A percentile compares a stretch with the other conserved stretches of the same genome.
Conservation (phyloP, 2,888 invertebrate species). For the Agapostemon virescens region DNA sequence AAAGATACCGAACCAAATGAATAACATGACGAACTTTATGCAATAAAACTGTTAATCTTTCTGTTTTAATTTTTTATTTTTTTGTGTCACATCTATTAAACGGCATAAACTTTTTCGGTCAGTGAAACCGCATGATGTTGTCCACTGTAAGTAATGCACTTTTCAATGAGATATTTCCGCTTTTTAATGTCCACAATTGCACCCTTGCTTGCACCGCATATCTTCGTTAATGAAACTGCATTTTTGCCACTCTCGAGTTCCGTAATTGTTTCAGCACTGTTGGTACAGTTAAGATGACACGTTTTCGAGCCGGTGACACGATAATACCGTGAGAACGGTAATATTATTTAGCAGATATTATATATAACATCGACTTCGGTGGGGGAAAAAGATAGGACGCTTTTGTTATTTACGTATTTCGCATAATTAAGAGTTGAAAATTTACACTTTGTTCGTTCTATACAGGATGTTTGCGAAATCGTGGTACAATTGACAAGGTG, state of each 20-base stretch:
- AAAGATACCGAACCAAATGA: no score
- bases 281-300: not conserved
- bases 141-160: not conserved
- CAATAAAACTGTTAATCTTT: not conserved
- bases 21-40: no score
- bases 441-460: not conserved
- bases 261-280: not conserved
- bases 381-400: not conserved
- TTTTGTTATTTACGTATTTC: not conserved
- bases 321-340: not conserved
- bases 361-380: not conserved
- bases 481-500: no score
- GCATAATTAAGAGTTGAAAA: not conserved
- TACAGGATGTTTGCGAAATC: no score
- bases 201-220: not conserved
- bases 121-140: not conserved
- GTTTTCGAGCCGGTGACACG: not conserved
- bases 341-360: not conserved
- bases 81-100: not conserved
- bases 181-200: slow-evolving; percentile 5
- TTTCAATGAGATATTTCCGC: slow-evolving; percentile 3
- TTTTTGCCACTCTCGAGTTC: not conserved
- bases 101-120: not conserved
- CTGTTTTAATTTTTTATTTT: not conserved
- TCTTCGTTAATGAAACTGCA: not conserved